Conservation (phyloP, 2,797 vertebrate genomes). For the Lithobates sylvaticus region DNA sequence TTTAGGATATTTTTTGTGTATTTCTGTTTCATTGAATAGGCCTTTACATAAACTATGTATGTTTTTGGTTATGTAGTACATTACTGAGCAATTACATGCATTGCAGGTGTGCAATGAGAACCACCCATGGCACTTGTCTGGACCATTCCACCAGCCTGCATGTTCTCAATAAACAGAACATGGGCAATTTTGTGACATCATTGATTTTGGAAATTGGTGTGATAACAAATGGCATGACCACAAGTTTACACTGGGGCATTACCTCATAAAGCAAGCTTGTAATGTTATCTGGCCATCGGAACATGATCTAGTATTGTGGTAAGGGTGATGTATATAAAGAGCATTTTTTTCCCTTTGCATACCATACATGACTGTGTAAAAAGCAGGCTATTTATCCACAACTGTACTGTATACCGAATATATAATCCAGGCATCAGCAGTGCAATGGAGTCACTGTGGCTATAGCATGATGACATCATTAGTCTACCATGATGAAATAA, state of each 20-base stretch:
- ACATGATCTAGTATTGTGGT: not conserved
- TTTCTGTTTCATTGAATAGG: slow-evolving; percentile 6
- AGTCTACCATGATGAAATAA: not conserved
- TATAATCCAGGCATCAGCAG: not conserved
- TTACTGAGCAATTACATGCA: not conserved
- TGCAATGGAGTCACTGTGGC: not conserved
- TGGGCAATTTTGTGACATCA: not conserved
- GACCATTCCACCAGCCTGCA: not conserved
- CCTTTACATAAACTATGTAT: not conserved
- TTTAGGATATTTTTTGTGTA: not conserved
- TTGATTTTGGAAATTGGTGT: slow-evolving; percentile 3
- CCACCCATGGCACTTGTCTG: not conserved
- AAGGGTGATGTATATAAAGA: not conserved
- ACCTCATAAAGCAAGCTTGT: not conserved
- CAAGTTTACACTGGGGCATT: slow-evolving; percentile 1
- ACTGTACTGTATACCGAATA: not conserved
- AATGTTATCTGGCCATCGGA: not conserved
- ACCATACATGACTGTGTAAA: not conserved
- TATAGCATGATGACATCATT: not conserved
- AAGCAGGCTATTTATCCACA: not conserved
- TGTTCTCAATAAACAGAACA: slow-evolving; percentile 15
- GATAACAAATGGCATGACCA: not conserved
- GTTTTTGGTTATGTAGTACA: not conserved
- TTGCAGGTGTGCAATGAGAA: slow-evolving; percentile 13
- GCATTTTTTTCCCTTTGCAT: not conserved